A percentile compares a stretch with the other conserved stretches of the same genome.
phyloP scores from a whole-genome alignment of 2,113 vertebrate genomes.

The Saguinus imperator region DNA sequence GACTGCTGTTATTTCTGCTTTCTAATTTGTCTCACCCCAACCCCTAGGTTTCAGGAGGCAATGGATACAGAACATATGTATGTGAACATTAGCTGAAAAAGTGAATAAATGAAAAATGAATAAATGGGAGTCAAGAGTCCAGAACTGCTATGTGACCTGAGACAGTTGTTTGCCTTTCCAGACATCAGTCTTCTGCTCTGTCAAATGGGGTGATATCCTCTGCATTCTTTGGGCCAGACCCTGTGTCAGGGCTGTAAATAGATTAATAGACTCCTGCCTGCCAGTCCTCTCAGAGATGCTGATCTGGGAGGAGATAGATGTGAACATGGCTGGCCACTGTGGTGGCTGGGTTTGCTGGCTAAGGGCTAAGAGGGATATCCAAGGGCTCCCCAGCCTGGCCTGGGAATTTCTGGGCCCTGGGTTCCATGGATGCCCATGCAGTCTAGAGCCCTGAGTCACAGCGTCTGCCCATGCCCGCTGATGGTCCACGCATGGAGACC shows the following conservation, averaged over 20 bases:
- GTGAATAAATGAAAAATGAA: neutral
- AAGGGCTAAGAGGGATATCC: neutral
- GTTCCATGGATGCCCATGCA: neutral
- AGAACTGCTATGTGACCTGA: neutral
- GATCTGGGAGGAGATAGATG: neutral
- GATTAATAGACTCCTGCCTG: neutral
- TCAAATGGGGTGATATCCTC: neutral
- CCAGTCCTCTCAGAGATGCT: neutral
- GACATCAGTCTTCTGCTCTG: neutral
- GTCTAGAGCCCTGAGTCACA: neutral
- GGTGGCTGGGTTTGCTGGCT: neutral
- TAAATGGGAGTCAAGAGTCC: neutral
- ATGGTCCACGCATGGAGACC: neutral
- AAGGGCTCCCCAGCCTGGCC: neutral
- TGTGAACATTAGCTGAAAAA: neutral
- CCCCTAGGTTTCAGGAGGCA: neutral
- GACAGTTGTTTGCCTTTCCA: neutral
- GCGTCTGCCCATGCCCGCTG: neutral
- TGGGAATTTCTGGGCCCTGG: neutral
- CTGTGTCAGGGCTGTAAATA: neutral
- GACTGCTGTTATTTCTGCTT: neutral
- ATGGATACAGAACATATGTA: neutral
- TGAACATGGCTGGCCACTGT: neutral
- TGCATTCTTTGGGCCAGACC: slow-evolving; percentile 15
- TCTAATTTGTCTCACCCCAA: neutral